phyloP scores from a whole-genome alignment of 2,888 invertebrate species.

The Mongoloraphidia duomilia region DNA sequence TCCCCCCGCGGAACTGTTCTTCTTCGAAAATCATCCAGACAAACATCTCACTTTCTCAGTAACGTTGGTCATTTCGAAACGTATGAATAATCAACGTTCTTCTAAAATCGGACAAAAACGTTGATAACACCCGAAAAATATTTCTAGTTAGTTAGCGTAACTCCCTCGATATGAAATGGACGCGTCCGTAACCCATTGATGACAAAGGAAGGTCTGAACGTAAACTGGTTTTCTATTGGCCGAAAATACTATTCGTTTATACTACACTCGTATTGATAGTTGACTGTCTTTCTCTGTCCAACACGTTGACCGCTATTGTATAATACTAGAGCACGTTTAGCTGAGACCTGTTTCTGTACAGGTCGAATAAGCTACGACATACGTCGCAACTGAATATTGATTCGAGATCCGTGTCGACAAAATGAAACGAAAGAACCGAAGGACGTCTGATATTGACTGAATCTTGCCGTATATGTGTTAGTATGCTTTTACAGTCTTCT shows the following conservation, averaged over 20 bases:
- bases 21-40: neutral
- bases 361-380: slow-evolving; percentile 27
- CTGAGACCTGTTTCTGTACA: slow-evolving; percentile 25
- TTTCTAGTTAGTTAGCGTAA: neutral
- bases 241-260: slow-evolving; percentile 19
- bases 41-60: neutral
- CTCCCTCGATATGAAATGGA: slow-evolving; percentile 34
- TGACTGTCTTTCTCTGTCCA: slow-evolving; percentile 14
- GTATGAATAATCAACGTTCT: neutral
- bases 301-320: neutral
- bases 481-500: slow-evolving; percentile 22
- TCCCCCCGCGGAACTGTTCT: neutral
- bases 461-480: slow-evolving; percentile 21
- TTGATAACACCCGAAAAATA: too few species aligned
- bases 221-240: slow-evolving; percentile 46
- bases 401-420: too few species aligned
- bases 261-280: slow-evolving; percentile 25
- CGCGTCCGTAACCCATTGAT: slow-evolving; percentile 54
- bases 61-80: neutral
- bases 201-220: slow-evolving; percentile 51
- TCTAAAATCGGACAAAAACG: too few species aligned
- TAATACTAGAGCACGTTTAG: slow-evolving; percentile 15
- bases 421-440: too few species aligned
- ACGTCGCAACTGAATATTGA: slow-evolving; percentile 25
- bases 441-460: too few species aligned